These are phyloP conservation scores for Cyclura pinguis DNA, from an alignment of 2,797 vertebrate species.

Conservation along the genomic window DNA sequence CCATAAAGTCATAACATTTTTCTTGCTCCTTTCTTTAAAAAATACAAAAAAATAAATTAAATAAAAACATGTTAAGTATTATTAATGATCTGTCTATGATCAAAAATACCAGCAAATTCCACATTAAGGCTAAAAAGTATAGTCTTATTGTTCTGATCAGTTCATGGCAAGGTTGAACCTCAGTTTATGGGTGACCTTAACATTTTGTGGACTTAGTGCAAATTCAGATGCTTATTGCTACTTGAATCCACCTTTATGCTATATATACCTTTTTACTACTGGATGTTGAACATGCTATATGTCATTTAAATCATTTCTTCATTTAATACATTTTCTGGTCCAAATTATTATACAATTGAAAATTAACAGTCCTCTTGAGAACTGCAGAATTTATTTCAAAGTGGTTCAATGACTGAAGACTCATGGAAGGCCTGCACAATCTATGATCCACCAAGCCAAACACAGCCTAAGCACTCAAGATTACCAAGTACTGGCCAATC, in stretches of 20 bases:
- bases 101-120: slow-evolving; percentile 67
- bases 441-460: slow-evolving; percentile 6
- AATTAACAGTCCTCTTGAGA: background rate
- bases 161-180: slow-evolving; percentile 57
- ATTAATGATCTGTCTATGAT: slow-evolving; percentile 73
- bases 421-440: background rate
- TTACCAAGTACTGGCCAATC: background rate
- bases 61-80: slow-evolving; percentile 75
- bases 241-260: slow-evolving; percentile 60
- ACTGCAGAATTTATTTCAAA: slow-evolving; percentile 7
- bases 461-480: background rate
- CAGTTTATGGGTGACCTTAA: slow-evolving; percentile 46
- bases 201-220: slow-evolving; percentile 56
- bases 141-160: slow-evolving; percentile 47
- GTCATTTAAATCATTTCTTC: slow-evolving; percentile 48
- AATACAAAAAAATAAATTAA: slow-evolving; percentile 76
- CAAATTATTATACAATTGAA: slow-evolving; percentile 30
- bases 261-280: slow-evolving; percentile 47
- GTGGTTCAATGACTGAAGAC: background rate
- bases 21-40: slow-evolving; percentile 77
- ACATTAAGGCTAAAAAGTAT: slow-evolving; percentile 63
- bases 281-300: slow-evolving; percentile 46
- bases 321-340: slow-evolving; percentile 15
- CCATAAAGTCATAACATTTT: slow-evolving; percentile 79
- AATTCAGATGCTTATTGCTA: slow-evolving; percentile 49